phyloP scores from a whole-genome alignment of 2,113 vertebrate genomes.

The Pseudorhombus dupliciocellatus region DNA sequence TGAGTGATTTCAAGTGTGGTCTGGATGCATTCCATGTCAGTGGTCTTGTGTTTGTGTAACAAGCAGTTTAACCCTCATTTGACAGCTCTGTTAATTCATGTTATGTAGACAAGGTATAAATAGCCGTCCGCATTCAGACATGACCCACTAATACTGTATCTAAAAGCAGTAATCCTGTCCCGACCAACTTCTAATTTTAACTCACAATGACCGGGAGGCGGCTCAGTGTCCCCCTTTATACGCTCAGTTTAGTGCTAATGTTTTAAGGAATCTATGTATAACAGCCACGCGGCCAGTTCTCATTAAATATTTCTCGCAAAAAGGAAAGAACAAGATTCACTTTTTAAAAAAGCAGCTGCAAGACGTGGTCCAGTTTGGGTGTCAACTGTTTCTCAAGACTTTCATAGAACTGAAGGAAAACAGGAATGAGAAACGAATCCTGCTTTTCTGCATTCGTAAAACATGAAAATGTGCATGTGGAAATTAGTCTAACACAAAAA shows the following conservation, averaged over 20 bases:
- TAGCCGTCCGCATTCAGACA: slow-evolving; percentile 15
- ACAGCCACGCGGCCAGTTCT: neutral
- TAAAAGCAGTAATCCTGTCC: slow-evolving; percentile 67
- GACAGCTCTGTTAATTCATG: neutral
- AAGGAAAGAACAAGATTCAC: neutral
- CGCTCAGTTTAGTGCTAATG: neutral
- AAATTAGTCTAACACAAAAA: neutral
- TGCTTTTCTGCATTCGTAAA: slow-evolving; percentile 39
- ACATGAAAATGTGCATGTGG: neutral
- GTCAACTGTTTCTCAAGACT: neutral
- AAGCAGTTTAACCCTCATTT: neutral
- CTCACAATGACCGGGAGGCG: slow-evolving; percentile 1
- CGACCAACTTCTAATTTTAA: slow-evolving; percentile 34
- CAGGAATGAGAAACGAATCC: slow-evolving; percentile 34
- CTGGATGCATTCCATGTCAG: neutral
- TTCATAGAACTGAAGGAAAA: slow-evolving; percentile 16
- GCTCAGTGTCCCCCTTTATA: neutral
- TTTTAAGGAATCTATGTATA: neutral
- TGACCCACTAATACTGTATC: slow-evolving; percentile 49
- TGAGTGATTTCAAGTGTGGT: neutral
- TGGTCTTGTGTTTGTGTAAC: neutral
- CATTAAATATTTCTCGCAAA: slow-evolving; percentile 18
- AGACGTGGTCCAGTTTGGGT: neutral
- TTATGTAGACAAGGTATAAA: slow-evolving; percentile 12
- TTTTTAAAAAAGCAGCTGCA: neutral